Evolutionary conservation across 2,888 invertebrate species (phyloP), one percentile per base, ranked within the genome.

Genomic region (Axea sp.): DNA sequence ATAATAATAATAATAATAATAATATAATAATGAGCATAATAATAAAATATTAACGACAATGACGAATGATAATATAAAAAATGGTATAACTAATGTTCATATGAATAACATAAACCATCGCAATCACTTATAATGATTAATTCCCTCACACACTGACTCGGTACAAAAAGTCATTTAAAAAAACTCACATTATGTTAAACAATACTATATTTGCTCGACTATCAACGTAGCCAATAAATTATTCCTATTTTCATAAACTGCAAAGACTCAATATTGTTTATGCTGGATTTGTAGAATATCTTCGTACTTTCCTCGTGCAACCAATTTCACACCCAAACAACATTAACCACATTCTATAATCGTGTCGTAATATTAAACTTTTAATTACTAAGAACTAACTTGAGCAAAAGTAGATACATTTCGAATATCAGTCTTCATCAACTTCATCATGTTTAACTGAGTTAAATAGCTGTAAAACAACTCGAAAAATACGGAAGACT

Each of bases 211-310:
- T 68, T 79, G 77, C 69, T 74, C 76, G 80, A 82, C 81, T 83
- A 82, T 80, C 77, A 82, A 81, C 81, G 80, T 82, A 84, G 81
- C 80, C 80, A 81, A 84, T 83, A 84, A 84, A 84, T 82, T 81
- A 84, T 84, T 75, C 79, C 82, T 83, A 82, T 80, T 81, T 81
- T 78, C 74, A 80, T 80, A 78, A 80, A 81, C 80, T 80, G 80
- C 81, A 78, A 82, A 81, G 81, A 80, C 80, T 79, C 78, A 74
- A 75, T 75, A 60, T 75, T 71, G 80, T 80, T 83, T 78, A 81
- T 83, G 80, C 82, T 83, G 82, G 79, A 83, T 83, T 83, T 84
- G 83, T 80, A 83, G 83, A 76, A 75, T 75, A 76, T 73, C 68
- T 35, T 74, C 57, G 7, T 67, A 62, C 65, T 65, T 62, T 39